Conservation (phyloP, 1,140 invertebrate genomes). For the Steinernema feltiae region DNA sequence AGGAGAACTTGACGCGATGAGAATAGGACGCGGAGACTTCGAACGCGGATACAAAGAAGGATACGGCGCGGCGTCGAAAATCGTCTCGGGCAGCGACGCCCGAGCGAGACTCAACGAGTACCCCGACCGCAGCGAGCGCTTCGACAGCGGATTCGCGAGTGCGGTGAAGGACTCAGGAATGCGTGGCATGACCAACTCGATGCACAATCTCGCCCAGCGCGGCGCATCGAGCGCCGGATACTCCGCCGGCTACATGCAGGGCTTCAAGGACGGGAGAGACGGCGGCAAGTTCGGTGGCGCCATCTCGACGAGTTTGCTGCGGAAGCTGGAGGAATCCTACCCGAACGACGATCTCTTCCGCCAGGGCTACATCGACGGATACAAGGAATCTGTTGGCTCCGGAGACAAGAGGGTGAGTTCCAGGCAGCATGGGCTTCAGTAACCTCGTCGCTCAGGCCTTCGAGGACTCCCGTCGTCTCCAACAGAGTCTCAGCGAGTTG, state of each 20-base stretch:
- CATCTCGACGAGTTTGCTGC: neutral
- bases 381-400: slow-evolving; percentile 51
- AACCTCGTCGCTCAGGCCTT: slow-evolving; percentile 26
- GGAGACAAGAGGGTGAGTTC: slow-evolving; percentile 29
- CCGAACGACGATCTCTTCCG: slow-evolving; percentile 57
- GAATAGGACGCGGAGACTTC: slow-evolving; percentile 41
- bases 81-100: slow-evolving; percentile 37
- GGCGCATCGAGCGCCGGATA: slow-evolving; percentile 44
- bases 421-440: neutral
- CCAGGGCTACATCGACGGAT: slow-evolving; percentile 56
- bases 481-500: slow-evolving; percentile 54
- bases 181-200: slow-evolving; percentile 53
- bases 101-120: slow-evolving; percentile 50
- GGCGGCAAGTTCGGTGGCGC: neutral
- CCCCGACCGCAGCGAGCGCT: slow-evolving; percentile 47
- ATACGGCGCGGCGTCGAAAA: slow-evolving; percentile 46
- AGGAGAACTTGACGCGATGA: neutral
- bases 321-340: slow-evolving; percentile 52
- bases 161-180: slow-evolving; percentile 52
- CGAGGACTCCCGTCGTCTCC: slow-evolving; percentile 50
- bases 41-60: slow-evolving; percentile 54
- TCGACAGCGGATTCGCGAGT: slow-evolving; percentile 54
- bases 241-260: slow-evolving; percentile 57
- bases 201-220: slow-evolving; percentile 53
- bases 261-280: slow-evolving; percentile 46